Evolutionary conservation across 2,113 vertebrate species (phyloP), one percentile per base, ranked within the genome.

Genomic region (Cathartes aura): DNA sequence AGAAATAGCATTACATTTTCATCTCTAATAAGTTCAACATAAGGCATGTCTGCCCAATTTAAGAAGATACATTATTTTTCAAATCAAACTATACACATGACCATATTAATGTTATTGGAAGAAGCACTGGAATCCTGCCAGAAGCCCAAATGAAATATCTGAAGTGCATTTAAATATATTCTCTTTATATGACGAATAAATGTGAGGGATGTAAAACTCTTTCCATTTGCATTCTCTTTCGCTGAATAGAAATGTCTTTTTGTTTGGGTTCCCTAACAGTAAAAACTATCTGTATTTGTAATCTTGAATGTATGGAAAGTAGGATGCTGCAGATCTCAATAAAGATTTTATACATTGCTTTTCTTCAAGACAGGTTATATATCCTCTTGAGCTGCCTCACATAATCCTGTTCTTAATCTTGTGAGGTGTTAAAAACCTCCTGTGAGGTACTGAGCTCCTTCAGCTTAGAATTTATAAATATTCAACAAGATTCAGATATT

Each of bases 351-450:
- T 73, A 29, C 34, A 70, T 78, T 60, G 11, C 16, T 80, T 95
- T 93, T 76, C 59, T 89, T 95, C 22, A 42, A 78, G 20, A 27
- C 11, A 53, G 45, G 45, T 70, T 83, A 75, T 48, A 23, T 52
- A 87, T 42, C 36, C 45, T 70, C 72, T 59, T 92, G 75, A 95
- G 59, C 34, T 84, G 13, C 47, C 34, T 91, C 36, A 29, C 19
- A 38, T 87, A 89, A 93, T 96, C 74, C 66, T 88, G 18, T 76
- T 93, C 58, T 89, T 94, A 95, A 92, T 87, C 80, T 55, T 71
- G 10, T 47, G 53, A 78, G 45, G 24, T 84, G 38, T 90, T 83
- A 74, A 91, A 91, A 72, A n/a, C 30, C 30, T 96, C 75, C 53
- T 90, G 11, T 66, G 58, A 90, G 34, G 27, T 81, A 62, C 17